Percentiles rank a stretch among this genome's conserved stretches.
Evolutionary conservation across 1,140 invertebrate genomes (phyloP).

Genomic region (Maconellicoccus hirsutus): DNA sequence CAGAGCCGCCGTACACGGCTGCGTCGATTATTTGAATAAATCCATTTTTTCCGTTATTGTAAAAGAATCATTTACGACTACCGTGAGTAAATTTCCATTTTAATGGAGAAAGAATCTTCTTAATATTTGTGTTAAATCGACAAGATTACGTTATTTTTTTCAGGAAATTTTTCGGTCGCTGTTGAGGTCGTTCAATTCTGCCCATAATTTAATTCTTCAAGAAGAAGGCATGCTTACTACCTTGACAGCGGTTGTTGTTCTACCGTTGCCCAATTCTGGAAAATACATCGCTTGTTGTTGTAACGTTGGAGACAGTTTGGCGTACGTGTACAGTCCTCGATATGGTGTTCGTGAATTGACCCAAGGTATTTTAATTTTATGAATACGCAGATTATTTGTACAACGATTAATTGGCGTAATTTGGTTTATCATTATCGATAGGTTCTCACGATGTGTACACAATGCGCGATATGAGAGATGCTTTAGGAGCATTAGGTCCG

Average conservation of each 20-base stretch:
- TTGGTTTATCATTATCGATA: slow-evolving; percentile 25
- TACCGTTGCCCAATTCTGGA: slow-evolving; percentile 42
- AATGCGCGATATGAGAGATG: slow-evolving; percentile 85
- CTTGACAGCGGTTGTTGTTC: slow-evolving; percentile 63
- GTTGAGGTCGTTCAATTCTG: slow-evolving; percentile 72
- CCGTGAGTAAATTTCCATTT: slow-evolving; percentile 27
- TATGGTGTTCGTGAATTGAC: slow-evolving; percentile 61
- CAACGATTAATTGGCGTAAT: background rate
- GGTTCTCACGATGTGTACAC: slow-evolving; percentile 82
- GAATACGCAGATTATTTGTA: background rate
- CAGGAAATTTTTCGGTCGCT: slow-evolving; percentile 70
- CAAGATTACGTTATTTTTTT: background rate
- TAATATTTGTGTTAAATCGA: no score
- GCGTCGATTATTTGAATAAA: slow-evolving; percentile 71
- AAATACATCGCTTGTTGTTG: slow-evolving; percentile 75
- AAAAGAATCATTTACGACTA: slow-evolving; percentile 30
- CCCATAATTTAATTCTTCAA: slow-evolving; percentile 75
- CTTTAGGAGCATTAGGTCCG: slow-evolving; percentile 76
- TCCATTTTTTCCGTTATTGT: slow-evolving; percentile 47
- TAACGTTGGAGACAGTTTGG: slow-evolving; percentile 82
- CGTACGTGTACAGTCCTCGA: slow-evolving; percentile 71
- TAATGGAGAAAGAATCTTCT: background rate
- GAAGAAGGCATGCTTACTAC: slow-evolving; percentile 79
- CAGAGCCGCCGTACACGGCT: slow-evolving; percentile 74
- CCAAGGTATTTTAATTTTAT: slow-evolving; percentile 39